phyloP scores from a whole-genome alignment of 2,888 invertebrate species.

The Bombyx huttoni region DNA sequence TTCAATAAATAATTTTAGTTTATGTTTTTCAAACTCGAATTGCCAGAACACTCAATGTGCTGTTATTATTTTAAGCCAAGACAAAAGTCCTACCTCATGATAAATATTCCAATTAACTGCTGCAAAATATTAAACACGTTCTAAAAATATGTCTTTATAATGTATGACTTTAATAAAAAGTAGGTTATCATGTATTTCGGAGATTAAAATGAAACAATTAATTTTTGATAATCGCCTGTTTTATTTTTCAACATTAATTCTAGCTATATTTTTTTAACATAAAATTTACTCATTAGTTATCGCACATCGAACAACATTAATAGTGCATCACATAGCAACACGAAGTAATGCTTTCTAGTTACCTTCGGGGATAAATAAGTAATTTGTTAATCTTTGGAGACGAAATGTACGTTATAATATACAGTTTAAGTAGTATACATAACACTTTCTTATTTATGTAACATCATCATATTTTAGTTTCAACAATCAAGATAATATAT shows the following conservation, averaged over 20 bases:
- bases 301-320: slow-evolving; percentile 59
- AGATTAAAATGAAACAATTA: slow-evolving; percentile 28
- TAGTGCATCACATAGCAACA: slow-evolving; percentile 26
- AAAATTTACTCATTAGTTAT: slow-evolving; percentile 59
- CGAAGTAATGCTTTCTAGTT: not conserved
- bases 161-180: too few species aligned
- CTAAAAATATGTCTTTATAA: too few species aligned
- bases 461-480: slow-evolving; percentile 37
- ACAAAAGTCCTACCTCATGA: too few species aligned
- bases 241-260: slow-evolving; percentile 52
- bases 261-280: slow-evolving; percentile 51
- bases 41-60: too few species aligned
- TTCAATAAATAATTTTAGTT: not conserved
- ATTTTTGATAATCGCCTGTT: slow-evolving; percentile 56
- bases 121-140: too few species aligned
- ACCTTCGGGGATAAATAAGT: not conserved
- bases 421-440: slow-evolving; percentile 2
- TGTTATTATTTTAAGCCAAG: too few species aligned
- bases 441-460: slow-evolving; percentile 23
- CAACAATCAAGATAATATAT: slow-evolving; percentile 49
- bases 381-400: slow-evolving; percentile 10
- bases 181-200: not conserved
- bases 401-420: slow-evolving; percentile 3
- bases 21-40: not conserved
- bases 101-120: too few species aligned